Evolutionary conservation across 2,888 invertebrate species (phyloP).

Genomic region (Zelleria hepariella): DNA sequence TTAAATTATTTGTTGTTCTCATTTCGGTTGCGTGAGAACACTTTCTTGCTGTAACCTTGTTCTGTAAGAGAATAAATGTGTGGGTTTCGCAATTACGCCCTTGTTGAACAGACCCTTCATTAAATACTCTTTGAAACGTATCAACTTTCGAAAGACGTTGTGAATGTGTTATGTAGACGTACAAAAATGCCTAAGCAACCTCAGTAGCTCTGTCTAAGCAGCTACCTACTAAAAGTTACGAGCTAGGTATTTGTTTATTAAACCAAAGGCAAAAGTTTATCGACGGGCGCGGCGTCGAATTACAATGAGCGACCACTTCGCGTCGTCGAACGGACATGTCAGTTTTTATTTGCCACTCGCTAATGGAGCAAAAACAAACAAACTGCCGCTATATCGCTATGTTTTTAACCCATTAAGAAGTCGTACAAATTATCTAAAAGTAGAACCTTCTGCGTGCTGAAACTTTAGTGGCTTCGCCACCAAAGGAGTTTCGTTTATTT

Average conservation of each 20-base stretch:
- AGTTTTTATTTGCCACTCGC: conserved; percentile 29
- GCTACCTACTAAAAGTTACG: conserved; percentile 17
- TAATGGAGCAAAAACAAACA: conserved; percentile 19
- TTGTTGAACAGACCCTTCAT: background rate
- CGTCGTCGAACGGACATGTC: conserved; percentile 26
- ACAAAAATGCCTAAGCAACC: too few species aligned
- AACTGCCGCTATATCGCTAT: background rate
- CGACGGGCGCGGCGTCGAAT: background rate
- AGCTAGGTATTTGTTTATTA: conserved; percentile 21
- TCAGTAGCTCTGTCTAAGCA: conserved; percentile 2
- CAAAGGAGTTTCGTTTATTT: too few species aligned
- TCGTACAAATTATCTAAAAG: background rate
- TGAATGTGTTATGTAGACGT: too few species aligned
- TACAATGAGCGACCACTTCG: background rate
- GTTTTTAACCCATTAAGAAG: background rate
- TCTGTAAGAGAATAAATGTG: background rate
- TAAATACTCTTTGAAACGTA: too few species aligned
- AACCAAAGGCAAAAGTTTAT: background rate
- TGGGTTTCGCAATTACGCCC: background rate
- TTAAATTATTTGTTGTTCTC: background rate
- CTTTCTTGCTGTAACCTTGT: background rate
- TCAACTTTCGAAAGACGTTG: too few species aligned
- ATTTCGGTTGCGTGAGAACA: background rate
- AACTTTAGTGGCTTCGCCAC: too few species aligned
- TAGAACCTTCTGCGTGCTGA: background rate